These are phyloP conservation scores for Toxostoma redivivum DNA, from an alignment of 2,113 vertebrate species.

Conservation along the genomic window DNA sequence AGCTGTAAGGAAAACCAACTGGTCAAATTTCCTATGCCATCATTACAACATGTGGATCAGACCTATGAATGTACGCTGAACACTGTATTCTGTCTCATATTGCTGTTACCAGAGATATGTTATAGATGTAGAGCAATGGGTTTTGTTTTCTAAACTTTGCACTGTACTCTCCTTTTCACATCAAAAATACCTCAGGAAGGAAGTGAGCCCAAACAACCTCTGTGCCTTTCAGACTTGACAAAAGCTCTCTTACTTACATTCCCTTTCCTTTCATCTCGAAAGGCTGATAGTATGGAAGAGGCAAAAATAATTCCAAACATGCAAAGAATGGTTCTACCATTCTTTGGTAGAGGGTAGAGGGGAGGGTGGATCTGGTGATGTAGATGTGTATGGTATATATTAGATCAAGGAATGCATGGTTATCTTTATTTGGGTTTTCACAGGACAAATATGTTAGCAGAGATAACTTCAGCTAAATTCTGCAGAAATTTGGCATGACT, in stretches of 20 bases:
- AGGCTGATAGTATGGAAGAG: not conserved
- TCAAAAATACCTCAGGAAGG: not conserved
- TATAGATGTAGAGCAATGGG: not conserved
- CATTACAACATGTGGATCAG: not conserved
- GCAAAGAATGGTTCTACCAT: not conserved
- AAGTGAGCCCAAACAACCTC: not conserved
- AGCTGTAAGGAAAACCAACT: not conserved
- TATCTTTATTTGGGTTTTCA: not conserved
- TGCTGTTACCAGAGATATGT: not conserved
- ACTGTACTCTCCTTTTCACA: not conserved
- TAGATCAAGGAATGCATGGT: not conserved
- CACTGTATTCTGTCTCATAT: not conserved
- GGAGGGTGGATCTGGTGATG: fast-evolving
- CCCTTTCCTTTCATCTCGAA: not conserved
- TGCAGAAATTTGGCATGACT: not conserved
- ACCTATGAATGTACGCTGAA: not conserved
- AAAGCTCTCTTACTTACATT: not conserved
- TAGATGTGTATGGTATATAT: not conserved
- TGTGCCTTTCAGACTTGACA: not conserved
- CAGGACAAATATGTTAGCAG: not conserved
- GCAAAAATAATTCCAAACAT: not conserved
- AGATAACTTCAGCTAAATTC: not conserved
- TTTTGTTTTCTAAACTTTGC: not conserved
- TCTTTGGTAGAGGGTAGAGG: no score
- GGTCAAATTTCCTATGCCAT: not conserved